Evolutionary conservation across 2,888 invertebrate species (phyloP).

Genomic region (Pristionchus maxplancki): DNA sequence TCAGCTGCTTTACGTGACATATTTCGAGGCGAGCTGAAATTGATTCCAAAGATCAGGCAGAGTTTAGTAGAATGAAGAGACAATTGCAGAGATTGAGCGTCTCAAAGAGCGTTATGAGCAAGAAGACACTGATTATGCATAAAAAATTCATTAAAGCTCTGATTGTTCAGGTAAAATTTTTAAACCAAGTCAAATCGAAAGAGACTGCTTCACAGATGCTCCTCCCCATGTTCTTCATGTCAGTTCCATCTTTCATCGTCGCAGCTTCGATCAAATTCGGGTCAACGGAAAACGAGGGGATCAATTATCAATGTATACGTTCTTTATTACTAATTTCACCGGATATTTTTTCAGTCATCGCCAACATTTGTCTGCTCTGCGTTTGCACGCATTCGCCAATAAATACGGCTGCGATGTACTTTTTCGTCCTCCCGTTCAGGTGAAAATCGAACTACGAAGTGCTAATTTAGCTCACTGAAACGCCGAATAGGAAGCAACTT

Average conservation of each 20-base stretch:
- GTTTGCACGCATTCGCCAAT: neutral
- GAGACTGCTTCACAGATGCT: constrained; percentile 26
- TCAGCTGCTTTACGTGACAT: neutral
- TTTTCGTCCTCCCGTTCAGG: neutral
- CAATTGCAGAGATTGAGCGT: neutral
- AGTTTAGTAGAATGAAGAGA: too few relatives aligned
- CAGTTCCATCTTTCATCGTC: neutral
- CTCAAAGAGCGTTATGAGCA: neutral
- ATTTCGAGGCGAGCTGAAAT: too few relatives aligned
- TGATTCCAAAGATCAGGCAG: too few relatives aligned
- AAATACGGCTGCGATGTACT: constrained; percentile 7
- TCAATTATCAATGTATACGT: constrained; percentile 7
- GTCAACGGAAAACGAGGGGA: neutral
- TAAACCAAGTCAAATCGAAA: too few relatives aligned
- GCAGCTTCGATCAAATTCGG: constrained; percentile 24
- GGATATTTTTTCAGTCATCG: neutral
- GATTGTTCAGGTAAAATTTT: neutral
- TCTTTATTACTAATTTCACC: neutral
- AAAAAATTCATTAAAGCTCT: neutral
- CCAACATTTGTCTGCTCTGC: neutral
- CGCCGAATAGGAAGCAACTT: too few relatives aligned
- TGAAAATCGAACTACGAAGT: neutral
- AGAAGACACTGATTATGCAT: neutral
- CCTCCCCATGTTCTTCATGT: neutral
- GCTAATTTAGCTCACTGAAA: too few relatives aligned